Evolutionary conservation across 2,113 vertebrate species (phyloP), one percentile per base, ranked within the genome.

Genomic region (Pedetes capensis): DNA sequence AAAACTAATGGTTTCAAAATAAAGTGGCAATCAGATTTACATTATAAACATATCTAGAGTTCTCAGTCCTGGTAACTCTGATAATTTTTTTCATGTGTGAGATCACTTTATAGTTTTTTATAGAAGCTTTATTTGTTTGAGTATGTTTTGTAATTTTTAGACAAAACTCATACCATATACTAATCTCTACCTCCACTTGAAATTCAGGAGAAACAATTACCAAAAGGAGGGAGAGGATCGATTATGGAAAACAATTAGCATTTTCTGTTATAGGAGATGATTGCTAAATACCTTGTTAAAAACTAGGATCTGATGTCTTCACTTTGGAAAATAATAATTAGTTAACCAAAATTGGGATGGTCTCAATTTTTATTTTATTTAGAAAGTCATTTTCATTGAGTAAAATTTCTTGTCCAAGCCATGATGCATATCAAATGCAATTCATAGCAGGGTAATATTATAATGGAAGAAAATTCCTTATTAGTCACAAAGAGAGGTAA

Each of bases 261-360:
- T 17, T 51, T 87, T 81, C 37, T 90, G 9, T 13, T 69, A 25
- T 12, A 72, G 20, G 61, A 32, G 16, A 25, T 68, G 17, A 82
- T 18, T 81, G 32, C 55, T 44, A 71, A 92, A 61, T 81, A 96
- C 79, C 88, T 86, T 85, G 55, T 27, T 82, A 55, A 81, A 75
- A 86, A 85, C 29, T 29, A 78, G 29, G 92, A 87, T 2, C 37
- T 42, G 4, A 22, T 53, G 6, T 49, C 64, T 87, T 92, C 39
- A 37, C 7, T 69, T 83, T 94, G 86, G 7, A 81, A 85, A 90
- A 59, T 47, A 94, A 51, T 34, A 4, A 44, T 80, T 69, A 47
- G 1, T n/a, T 25, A 63, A 87, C 61, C 29, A 76, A 95, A 80
- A 81, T 29, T 82, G 53, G 6, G 5, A 85, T 22, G 16, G 13